A percentile compares a stretch with the other conserved stretches of the same genome.
Conservation (phyloP, 1,140 invertebrate genomes). For the Drosophila prosaltans region DNA sequence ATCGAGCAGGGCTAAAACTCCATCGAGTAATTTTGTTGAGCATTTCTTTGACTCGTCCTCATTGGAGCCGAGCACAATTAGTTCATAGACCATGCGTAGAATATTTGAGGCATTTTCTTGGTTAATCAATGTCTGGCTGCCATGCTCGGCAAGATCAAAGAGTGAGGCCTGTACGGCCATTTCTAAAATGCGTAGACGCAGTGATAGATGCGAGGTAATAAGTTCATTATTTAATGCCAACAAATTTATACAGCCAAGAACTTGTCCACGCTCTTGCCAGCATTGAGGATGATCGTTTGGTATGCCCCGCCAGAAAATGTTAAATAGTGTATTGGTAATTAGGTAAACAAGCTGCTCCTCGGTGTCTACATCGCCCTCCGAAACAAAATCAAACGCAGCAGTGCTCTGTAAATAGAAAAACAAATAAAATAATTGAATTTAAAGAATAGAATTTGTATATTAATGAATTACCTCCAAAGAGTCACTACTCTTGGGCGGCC, state of each 20-base stretch:
- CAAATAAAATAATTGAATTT: neutral
- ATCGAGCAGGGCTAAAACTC: slow-evolving; percentile 84
- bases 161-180: slow-evolving; percentile 86
- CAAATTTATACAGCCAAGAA: slow-evolving; percentile 87
- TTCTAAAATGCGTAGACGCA: slow-evolving; percentile 86
- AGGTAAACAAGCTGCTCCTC: slow-evolving; percentile 86
- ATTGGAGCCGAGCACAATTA: slow-evolving; percentile 85
- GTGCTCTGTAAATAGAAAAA: slow-evolving; percentile 40
- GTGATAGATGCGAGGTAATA: slow-evolving; percentile 85
- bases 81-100: slow-evolving; percentile 86
- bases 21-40: slow-evolving; percentile 85
- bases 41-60: slow-evolving; percentile 84
- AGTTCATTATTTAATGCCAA: slow-evolving; percentile 85
- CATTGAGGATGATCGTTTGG: slow-evolving; percentile 85
- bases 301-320: slow-evolving; percentile 87
- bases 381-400: slow-evolving; percentile 73
- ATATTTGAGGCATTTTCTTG: slow-evolving; percentile 86
- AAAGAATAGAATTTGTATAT: neutral
- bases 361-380: slow-evolving; percentile 83
- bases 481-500: slow-evolving; percentile 59
- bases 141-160: slow-evolving; percentile 85
- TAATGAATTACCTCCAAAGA: slow-evolving; percentile 52
- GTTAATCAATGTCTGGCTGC: slow-evolving; percentile 75
- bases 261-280: slow-evolving; percentile 87
- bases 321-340: slow-evolving; percentile 85